A percentile compares a stretch with the other conserved stretches of the same genome.
phyloP scores from a whole-genome alignment of 2,888 invertebrate genomes.

The Tolmerus cingulatus region DNA sequence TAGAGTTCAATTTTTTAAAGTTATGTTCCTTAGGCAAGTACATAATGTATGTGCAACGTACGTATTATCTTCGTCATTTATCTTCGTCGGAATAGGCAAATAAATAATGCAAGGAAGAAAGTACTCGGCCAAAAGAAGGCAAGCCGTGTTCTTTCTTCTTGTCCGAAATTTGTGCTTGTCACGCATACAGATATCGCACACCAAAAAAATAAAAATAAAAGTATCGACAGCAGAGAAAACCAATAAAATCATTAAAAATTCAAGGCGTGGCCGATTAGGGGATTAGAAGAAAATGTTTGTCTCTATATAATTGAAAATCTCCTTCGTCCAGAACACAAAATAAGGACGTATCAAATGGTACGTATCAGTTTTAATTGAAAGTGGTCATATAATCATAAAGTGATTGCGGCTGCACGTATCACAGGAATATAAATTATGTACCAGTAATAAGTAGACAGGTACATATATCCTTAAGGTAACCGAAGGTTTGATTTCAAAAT shows the following conservation, averaged over 20 bases:
- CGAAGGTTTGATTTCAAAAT: background rate
- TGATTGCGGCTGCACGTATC: background rate
- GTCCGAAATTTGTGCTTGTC: background rate
- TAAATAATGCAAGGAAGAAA: background rate
- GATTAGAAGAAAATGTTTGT: background rate
- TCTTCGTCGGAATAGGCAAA: background rate
- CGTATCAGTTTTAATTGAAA: background rate
- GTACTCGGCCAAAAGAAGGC: background rate
- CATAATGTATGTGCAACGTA: no score
- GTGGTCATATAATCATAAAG: background rate
- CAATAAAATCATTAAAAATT: background rate
- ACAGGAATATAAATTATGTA: conserved; percentile 17
- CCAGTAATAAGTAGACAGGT: background rate
- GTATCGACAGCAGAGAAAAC: background rate
- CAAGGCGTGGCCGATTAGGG: background rate
- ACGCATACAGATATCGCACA: background rate
- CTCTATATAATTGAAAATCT: background rate
- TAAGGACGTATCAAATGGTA: background rate
- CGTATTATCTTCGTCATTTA: background rate
- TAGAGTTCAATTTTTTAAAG: background rate
- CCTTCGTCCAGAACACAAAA: background rate
- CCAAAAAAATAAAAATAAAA: background rate
- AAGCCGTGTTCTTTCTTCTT: background rate
- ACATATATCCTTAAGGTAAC: background rate
- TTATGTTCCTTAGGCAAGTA: no score